phyloP scores from a whole-genome alignment of 2,797 vertebrate genomes.

The Nothura maculosa region DNA sequence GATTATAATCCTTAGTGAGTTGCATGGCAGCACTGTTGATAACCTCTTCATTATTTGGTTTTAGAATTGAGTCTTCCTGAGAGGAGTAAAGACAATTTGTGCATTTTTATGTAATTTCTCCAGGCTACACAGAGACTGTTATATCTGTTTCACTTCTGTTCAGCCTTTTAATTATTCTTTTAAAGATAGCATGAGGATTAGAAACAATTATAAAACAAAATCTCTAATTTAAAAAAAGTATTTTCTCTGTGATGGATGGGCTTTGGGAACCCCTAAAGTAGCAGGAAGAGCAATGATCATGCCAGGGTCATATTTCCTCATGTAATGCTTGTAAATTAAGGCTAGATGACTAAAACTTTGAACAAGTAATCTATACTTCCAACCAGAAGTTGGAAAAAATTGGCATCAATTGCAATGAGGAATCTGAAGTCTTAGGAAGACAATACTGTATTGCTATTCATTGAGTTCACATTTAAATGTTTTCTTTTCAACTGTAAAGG shows the following conservation, averaged over 20 bases:
- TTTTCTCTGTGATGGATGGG: not conserved
- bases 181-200: not conserved
- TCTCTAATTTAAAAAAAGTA: not conserved
- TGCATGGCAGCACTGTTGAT: not conserved
- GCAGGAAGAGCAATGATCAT: not conserved
- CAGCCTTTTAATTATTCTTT: not conserved
- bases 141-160: not conserved
- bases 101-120: not conserved
- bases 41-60: not conserved
- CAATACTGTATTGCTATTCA: slow-evolving; percentile 28
- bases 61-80: not conserved
- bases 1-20: not conserved
- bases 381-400: slow-evolving; percentile 46
- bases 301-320: not conserved
- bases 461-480: slow-evolving; percentile 39
- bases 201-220: not conserved
- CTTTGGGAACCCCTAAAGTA: not conserved
- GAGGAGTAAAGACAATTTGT: not conserved
- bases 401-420: not conserved
- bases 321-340: not conserved
- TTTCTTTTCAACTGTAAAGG: slow-evolving; percentile 38
- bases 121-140: not conserved
- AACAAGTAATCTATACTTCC: too few relatives aligned
- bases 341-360: not conserved
- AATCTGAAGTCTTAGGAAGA: slow-evolving; percentile 60